Conservation (phyloP, 30 jellyfish, hydroid and myxozoan species). For the Aurelia aurita complex sp. Pacific region DNA sequence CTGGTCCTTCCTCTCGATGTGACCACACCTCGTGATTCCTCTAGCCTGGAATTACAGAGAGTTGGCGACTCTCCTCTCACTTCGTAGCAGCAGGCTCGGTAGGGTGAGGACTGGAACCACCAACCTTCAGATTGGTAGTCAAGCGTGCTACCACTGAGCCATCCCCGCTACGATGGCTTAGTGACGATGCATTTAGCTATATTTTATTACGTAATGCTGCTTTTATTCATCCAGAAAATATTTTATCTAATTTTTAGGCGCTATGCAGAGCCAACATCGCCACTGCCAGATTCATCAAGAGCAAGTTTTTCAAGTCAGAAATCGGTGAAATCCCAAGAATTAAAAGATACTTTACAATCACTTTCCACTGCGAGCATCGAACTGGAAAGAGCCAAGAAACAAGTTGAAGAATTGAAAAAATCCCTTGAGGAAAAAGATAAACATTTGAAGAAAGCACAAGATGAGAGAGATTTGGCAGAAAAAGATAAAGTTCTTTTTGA, state of each 20-base stretch:
- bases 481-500: slow-evolving; percentile 88
- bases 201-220: too few relatives aligned
- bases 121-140: too few relatives aligned
- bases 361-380: slow-evolving; percentile 73
- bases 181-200: too few relatives aligned
- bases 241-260: slow-evolving; percentile 12
- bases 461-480: slow-evolving; percentile 82
- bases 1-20: too few relatives aligned
- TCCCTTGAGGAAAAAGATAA: slow-evolving; percentile 68
- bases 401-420: slow-evolving; percentile 61
- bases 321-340: slow-evolving; percentile 75
- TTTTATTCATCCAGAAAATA: too few relatives aligned
- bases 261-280: slow-evolving; percentile 64
- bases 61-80: too few relatives aligned
- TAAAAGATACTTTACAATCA: slow-evolving; percentile 65
- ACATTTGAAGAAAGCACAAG: slow-evolving; percentile 56
- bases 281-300: slow-evolving; percentile 59
- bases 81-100: too few relatives aligned
- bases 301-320: slow-evolving; percentile 57
- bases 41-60: too few relatives aligned
- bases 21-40: too few relatives aligned
- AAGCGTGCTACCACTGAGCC: too few relatives aligned
- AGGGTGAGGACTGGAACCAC: too few relatives aligned
- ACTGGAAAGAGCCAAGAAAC: slow-evolving; percentile 78
- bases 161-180: too few relatives aligned